These are phyloP conservation scores for Corella eumyota DNA, from an alignment of 23 tunicate genomes.

Conservation along the genomic window DNA sequence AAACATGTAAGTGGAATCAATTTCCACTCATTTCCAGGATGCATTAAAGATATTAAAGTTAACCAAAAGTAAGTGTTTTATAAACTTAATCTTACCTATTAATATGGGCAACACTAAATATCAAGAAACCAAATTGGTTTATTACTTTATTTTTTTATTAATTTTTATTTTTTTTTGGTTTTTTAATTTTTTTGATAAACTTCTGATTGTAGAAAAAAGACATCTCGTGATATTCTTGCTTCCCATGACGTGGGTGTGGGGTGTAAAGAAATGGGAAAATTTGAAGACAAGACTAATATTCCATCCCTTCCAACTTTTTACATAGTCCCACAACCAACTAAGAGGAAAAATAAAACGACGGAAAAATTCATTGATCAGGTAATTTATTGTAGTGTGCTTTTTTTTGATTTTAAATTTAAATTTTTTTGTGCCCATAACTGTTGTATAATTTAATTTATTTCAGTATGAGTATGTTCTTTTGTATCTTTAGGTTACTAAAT, in stretches of 20 bases:
- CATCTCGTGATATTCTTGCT: slow-evolving; percentile 21
- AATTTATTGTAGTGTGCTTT: too few species aligned
- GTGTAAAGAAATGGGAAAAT: slow-evolving; percentile 9
- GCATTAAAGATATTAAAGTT: slow-evolving; percentile 48
- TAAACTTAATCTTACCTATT: neutral
- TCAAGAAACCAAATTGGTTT: neutral
- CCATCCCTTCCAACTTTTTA: slow-evolving; percentile 24
- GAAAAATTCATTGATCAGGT: too few species aligned
- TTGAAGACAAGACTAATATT: neutral
- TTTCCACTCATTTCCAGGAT: slow-evolving; percentile 59
- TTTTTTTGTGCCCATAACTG: too few species aligned
- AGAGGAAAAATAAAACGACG: too few species aligned
- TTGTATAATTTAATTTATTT: too few species aligned
- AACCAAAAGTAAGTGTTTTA: slow-evolving; percentile 27
- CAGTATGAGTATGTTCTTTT: too few species aligned
- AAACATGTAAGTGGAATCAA: slow-evolving; percentile 8
- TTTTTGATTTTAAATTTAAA: too few species aligned
- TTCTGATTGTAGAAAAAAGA: slow-evolving; percentile 24
- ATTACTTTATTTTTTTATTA: too few species aligned
- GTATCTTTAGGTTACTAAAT: neutral
- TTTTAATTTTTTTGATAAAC: too few species aligned
- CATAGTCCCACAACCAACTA: slow-evolving; percentile 31
- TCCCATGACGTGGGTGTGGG: slow-evolving; percentile 44
- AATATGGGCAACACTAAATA: neutral
- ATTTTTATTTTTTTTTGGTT: too few species aligned